Evolutionary conservation across 2,113 vertebrate genomes (phyloP), one percentile per base, ranked within the genome.

Genomic region (Galeopterus variegatus): DNA sequence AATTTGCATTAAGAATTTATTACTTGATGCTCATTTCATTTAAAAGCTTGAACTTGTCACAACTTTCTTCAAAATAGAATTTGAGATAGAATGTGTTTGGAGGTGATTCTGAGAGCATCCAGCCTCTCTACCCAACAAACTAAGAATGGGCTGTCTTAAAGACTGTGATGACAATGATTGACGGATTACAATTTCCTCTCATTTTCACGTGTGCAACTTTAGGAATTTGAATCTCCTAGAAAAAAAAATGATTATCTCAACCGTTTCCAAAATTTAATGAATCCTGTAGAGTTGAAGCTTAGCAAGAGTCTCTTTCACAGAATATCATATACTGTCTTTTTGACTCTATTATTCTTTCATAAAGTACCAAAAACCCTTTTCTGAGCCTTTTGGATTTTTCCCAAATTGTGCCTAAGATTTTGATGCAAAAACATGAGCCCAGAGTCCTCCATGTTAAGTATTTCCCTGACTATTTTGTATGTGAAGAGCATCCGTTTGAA

Each of bases 401-500:
- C 77, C 10, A 80, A 96, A 76, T 87, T 80, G 15, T 41, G 81
- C 60, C 69, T 96, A 85, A 92, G 58, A 89, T 41, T 95, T 65
- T 81, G 52, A 90, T 54, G 6, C 88, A 36, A 64, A 96, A 7
- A 26, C 1, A 26, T 23, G 83, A 95, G 69, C 73, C 9, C 9
- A 60, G 31, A 92, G 73, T 93, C 13, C 48, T 76, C 9, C 4
- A 7, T 90, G 10, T 91, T 96, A 88, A 94, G 97, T 96, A 52
- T 23, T 48, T 92, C 14, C 24, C 24, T 81, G 79, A 82, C 65
- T 96, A 41, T 58, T 95, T 97, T 91, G 12, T 88, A 60, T 93
- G 83, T 96, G 31, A 88, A 98, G 87, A 93, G 33, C 67, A 97
- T 65, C 4, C 36, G 58, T 75, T 90, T 81, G 86, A 95, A 97